These are phyloP conservation scores for Bradypodion ventrale DNA, from an alignment of 2,797 vertebrate genomes.

Conservation along the genomic window DNA sequence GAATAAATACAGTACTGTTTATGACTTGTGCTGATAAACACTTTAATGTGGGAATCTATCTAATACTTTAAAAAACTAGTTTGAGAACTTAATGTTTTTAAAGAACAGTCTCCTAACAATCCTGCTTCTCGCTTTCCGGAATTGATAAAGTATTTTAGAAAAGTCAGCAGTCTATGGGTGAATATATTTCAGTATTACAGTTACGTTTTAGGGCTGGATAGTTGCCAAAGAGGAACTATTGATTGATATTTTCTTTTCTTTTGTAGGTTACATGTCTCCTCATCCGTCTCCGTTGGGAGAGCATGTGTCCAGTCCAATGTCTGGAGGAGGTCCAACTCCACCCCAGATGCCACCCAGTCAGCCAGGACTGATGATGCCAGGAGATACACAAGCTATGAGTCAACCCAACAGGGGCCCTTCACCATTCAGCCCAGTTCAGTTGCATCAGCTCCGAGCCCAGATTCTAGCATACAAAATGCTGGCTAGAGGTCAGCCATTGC, in stretches of 20 bases:
- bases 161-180: background rate
- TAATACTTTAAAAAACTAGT: background rate
- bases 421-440: conserved; percentile 92
- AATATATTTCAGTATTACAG: background rate
- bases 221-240: background rate
- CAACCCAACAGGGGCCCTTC: conserved; percentile 89
- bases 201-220: background rate
- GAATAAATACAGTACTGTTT: too few relatives aligned
- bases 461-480: conserved; percentile 98
- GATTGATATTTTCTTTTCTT: conserved; percentile 43
- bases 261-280: conserved; percentile 93
- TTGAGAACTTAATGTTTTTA: too few relatives aligned
- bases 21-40: background rate
- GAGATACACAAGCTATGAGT: conserved; percentile 88
- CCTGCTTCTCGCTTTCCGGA: background rate
- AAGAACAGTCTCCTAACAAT: background rate
- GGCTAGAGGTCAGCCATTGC: conserved; percentile 92
- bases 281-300: conserved; percentile 95
- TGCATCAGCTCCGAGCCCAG: conserved; percentile 97
- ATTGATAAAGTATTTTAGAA: background rate
- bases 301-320: conserved; percentile 93
- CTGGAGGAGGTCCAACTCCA: conserved; percentile 91
- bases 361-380: conserved; percentile 85
- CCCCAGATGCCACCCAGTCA: conserved; percentile 91
- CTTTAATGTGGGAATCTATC: background rate